These are phyloP conservation scores for Liolophura sinensis DNA, from an alignment of 1,140 invertebrate species.

Conservation along the genomic window DNA sequence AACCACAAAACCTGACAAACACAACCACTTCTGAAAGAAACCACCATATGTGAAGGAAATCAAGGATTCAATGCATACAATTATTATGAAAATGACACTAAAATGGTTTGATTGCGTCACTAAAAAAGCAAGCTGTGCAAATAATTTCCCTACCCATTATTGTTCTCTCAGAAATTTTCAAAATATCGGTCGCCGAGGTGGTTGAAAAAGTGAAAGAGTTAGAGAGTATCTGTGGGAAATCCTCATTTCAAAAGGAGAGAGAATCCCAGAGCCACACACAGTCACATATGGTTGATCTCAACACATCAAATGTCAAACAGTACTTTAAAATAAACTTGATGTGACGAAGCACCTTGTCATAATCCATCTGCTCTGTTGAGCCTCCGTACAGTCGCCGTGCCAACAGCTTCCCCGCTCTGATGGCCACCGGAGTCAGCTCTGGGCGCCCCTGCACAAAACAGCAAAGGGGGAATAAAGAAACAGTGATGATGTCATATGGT, in stretches of 20 bases:
- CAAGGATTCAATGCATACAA: no score
- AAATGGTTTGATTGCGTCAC: no score
- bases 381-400: slow-evolving; percentile 61
- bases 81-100: no score
- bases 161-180: no score
- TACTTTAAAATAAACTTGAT: background rate
- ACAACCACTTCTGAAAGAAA: background rate
- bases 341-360: slow-evolving; percentile 24
- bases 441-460: slow-evolving; percentile 71
- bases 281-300: background rate
- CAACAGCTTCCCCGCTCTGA: slow-evolving; percentile 86
- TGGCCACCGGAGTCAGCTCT: slow-evolving; percentile 93
- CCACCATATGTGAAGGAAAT: background rate
- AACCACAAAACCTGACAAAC: no score
- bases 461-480: background rate
- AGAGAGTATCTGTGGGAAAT: background rate
- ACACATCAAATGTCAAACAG: background rate
- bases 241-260: slow-evolving; percentile 1
- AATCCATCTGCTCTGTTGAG: slow-evolving; percentile 32
- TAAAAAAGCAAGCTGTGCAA: no score
- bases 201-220: no score
- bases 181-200: no score
- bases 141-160: no score
- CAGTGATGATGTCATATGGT: background rate
- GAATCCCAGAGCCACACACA: background rate